Percentiles rank a stretch among this genome's conserved stretches.
Evolutionary conservation across 1,140 invertebrate genomes (phyloP).

Genomic region (Neomicropteryx cornuta): DNA sequence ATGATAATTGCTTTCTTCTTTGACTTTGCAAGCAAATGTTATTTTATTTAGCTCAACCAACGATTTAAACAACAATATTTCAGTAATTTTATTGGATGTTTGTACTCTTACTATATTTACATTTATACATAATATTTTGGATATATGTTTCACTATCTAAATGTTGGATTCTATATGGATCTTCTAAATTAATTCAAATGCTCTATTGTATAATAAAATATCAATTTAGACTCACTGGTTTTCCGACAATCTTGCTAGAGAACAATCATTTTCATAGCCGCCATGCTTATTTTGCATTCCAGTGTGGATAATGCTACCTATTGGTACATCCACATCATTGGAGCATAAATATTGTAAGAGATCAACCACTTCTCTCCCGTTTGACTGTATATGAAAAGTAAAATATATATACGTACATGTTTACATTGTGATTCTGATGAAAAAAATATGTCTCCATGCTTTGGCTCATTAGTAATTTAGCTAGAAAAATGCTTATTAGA

Average conservation of each 20-base stretch:
- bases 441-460: constrained; percentile 7
- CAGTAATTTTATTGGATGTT: too few species aligned
- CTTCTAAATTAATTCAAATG: constrained; percentile 6
- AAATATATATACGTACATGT: constrained; percentile 6
- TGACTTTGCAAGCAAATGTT: too few species aligned
- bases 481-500: too few species aligned
- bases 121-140: too few species aligned
- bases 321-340: constrained; percentile 90
- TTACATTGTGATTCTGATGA: constrained; percentile 6
- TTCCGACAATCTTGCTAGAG: constrained; percentile 73
- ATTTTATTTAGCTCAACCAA: too few species aligned
- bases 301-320: constrained; percentile 93
- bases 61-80: too few species aligned
- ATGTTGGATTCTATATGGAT: too few species aligned
- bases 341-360: constrained; percentile 90
- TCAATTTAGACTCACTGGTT: constrained; percentile 63
- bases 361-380: constrained; percentile 80
- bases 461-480: too few species aligned
- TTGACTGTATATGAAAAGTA: constrained; percentile 44
- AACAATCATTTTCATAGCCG: constrained; percentile 98
- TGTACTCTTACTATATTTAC: too few species aligned
- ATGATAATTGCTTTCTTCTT: too few species aligned
- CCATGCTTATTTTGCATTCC: constrained; percentile 95
- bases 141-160: too few species aligned
- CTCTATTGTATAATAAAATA: neutral